Base-by-base conservation (phyloP, 2,113 vertebrate genomes). In the Varanus salvator region DNA sequence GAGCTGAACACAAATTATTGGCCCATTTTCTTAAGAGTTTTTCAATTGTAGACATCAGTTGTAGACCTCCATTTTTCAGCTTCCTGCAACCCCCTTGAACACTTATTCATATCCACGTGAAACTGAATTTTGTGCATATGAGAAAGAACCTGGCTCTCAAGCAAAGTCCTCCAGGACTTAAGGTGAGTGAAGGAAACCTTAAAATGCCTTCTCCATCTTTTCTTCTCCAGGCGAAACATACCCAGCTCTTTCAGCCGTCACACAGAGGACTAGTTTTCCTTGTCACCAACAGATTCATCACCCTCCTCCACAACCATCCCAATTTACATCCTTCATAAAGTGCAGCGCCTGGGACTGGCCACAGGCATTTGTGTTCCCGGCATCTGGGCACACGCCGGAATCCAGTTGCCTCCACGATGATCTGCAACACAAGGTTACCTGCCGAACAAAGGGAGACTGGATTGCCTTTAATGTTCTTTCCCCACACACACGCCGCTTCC, bases 391-490 rank as follows among this genome's bases (percentile, higher is more conserved):
- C 27, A 0, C 1, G 3, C 50, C 75, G n/a, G 77, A 15, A 25
- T 89, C 71, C 84, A 82, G 52, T 60, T 89, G 66, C 29, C 74
- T 69, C 48, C 82, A 68, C n/a, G 69, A 68, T 23, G 69, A 68
- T 23, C 8, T 1, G 2, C 44, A 5, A 1, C 54, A 54, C 80
- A 87, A 71, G 38, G 34, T 9, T n/a, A 5, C 50, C 19, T 0
- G n/a, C 6, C 54, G 74, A 81, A 88, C 75, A n/a, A 44, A 2
- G n/a, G 21, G n/a, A 86, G 44, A 31, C 25, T 34, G 50, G 9
- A n/a, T 0, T 14, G 31, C 21, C 48, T 0, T 0, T 0, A 86
- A 19, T 17, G 78, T 86, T 0, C 64, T 60, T 34, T 27, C 48
- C n/a, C 21, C 3, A 8, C 31, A 15, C 76, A 64, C 60, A 64